These are phyloP conservation scores for Ormyrus nitidulus DNA, from an alignment of 2,888 invertebrate species.

Conservation along the genomic window DNA sequence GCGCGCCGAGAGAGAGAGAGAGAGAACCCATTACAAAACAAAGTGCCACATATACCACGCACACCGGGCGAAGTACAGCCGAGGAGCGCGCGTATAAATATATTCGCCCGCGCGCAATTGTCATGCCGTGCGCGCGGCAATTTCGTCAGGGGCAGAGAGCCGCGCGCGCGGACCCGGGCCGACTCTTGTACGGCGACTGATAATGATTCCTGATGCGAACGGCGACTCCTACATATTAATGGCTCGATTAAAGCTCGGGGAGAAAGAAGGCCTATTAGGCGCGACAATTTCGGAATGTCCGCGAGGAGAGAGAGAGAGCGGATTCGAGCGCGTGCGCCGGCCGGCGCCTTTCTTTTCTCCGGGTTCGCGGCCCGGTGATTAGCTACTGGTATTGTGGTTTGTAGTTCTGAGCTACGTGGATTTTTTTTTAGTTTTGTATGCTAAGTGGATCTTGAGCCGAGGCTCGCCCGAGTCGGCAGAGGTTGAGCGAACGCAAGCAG, in stretches of 20 bases:
- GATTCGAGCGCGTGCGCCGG: neutral
- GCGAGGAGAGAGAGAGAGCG: constrained; percentile 1
- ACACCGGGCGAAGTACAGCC: neutral
- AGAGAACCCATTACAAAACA: constrained; percentile 3
- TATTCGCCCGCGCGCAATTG: constrained; percentile 57
- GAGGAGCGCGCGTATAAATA: neutral
- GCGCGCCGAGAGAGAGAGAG: neutral
- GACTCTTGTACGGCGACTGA: constrained; percentile 59
- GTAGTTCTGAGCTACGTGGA: too few relatives aligned
- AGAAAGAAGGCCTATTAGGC: neutral
- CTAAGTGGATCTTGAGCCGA: too few relatives aligned
- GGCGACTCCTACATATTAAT: constrained; percentile 70
- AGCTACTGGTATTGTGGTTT: too few relatives aligned
- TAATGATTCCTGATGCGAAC: constrained; percentile 67
- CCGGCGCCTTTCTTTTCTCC: constrained; percentile 26
- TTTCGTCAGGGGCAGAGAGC: constrained; percentile 60
- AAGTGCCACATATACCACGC: neutral
- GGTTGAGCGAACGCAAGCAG: too few relatives aligned
- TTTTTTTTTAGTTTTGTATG: too few relatives aligned
- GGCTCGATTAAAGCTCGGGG: constrained; percentile 60
- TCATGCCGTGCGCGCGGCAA: constrained; percentile 63
- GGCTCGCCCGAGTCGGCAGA: too few relatives aligned
- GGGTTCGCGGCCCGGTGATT: neutral
- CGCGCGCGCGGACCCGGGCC: neutral
- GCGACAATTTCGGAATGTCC: too few relatives aligned